phyloP scores from a whole-genome alignment of 2,888 invertebrate genomes.

The Pachliopta kotzebuea region DNA sequence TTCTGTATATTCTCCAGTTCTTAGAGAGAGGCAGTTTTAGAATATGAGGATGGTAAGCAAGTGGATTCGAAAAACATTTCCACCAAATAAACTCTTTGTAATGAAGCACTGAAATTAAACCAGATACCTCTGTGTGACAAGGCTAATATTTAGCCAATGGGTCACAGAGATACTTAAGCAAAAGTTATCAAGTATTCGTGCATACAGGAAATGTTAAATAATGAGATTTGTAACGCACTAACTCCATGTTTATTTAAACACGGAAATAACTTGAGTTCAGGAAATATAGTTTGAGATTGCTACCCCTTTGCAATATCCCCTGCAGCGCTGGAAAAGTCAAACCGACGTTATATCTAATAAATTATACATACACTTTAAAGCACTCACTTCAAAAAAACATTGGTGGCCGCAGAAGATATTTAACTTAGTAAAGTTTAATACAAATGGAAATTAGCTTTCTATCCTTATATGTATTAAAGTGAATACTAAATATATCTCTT shows the following conservation, averaged over 20 bases:
- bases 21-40: too few species aligned
- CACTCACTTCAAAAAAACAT: too few species aligned
- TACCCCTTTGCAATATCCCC: conserved; percentile 7
- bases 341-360: background rate
- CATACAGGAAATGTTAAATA: background rate
- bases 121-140: too few species aligned
- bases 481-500: background rate
- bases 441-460: background rate
- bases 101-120: too few species aligned
- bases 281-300: conserved; percentile 5
- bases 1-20: too few species aligned
- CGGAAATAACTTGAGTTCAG: conserved; percentile 9
- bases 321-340: background rate
- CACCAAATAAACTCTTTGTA: too few species aligned
- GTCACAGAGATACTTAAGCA: too few species aligned
- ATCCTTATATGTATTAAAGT: background rate
- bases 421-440: background rate
- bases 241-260: background rate
- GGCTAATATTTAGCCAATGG: too few species aligned
- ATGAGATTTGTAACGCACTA: background rate
- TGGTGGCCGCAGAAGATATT: background rate
- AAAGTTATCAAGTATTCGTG: too few species aligned
- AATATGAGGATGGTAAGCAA: too few species aligned
- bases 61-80: too few species aligned
- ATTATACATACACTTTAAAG: background rate